Conservation (phyloP, 2,888 invertebrate genomes). For the Taphrorychus bicolor region DNA sequence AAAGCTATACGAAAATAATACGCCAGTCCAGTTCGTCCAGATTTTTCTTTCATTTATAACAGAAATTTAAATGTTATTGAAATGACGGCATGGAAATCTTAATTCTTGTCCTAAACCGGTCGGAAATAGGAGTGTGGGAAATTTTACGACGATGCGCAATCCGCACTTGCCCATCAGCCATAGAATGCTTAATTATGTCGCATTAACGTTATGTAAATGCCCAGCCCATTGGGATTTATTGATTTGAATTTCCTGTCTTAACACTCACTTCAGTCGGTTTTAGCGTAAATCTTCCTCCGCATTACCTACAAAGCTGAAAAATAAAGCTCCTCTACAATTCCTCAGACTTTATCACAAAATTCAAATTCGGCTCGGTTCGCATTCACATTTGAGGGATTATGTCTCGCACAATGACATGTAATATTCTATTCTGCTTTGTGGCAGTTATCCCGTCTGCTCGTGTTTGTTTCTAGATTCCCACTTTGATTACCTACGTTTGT, state of each 20-base stretch:
- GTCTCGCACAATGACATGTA: slow-evolving; percentile 41
- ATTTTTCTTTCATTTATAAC: slow-evolving; percentile 12
- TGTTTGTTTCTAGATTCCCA: slow-evolving; percentile 42
- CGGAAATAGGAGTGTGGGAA: slow-evolving; percentile 1
- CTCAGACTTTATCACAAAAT: no score
- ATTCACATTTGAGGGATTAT: slow-evolving; percentile 35
- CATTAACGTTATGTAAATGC: background rate
- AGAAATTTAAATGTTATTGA: slow-evolving; percentile 27
- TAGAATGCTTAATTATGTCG: background rate
- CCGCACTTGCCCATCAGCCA: background rate
- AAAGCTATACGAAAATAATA: no score
- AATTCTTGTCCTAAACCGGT: background rate
- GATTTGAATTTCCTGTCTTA: background rate
- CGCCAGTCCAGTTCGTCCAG: background rate
- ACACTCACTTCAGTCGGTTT: no score
- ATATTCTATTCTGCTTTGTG: slow-evolving; percentile 43
- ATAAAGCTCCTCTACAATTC: no score
- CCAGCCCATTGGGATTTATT: background rate
- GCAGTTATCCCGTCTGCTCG: slow-evolving; percentile 37
- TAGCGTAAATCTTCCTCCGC: no score
- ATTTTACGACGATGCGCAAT: slow-evolving; percentile 1
- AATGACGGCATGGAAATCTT: no score
- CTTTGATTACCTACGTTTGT: slow-evolving; percentile 38
- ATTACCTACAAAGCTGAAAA: no score
- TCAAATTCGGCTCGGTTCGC: background rate